Percentiles rank a stretch among this genome's conserved stretches.
Conservation (phyloP, 2,113 vertebrate species). For the Stictonetta naevosa region DNA sequence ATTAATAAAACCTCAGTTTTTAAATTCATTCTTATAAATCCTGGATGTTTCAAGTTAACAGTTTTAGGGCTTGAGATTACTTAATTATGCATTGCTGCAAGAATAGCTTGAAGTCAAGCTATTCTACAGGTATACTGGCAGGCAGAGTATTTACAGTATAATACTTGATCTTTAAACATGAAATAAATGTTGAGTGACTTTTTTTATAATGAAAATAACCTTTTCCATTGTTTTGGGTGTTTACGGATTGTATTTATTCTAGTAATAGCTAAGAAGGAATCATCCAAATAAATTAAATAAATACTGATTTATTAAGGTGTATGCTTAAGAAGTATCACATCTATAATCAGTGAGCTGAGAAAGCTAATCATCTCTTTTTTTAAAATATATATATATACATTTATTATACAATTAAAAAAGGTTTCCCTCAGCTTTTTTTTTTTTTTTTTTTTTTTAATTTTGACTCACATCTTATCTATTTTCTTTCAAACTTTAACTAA, state of each 20-base stretch:
- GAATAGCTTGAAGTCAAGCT: not conserved
- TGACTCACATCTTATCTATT: not conserved
- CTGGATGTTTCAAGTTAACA: not conserved
- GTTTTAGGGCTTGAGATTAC: not conserved
- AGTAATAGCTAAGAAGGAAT: not conserved
- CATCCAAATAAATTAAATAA: not conserved
- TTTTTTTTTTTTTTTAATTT: not conserved
- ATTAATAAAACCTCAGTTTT: too few relatives aligned
- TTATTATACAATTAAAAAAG: not conserved
- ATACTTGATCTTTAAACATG: not conserved
- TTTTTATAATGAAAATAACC: not conserved
- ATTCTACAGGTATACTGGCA: not conserved
- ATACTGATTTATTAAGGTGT: not conserved
- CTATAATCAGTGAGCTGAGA: not conserved
- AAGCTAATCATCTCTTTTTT: not conserved
- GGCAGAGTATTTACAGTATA: not conserved
- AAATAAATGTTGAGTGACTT: not conserved
- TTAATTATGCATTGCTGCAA: not conserved
- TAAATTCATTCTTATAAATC: not conserved
- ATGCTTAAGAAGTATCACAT: not conserved
- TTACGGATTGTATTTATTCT: not conserved
- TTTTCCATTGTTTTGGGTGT: not conserved
- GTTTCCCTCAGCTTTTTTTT: not conserved
- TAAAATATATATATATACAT: too few relatives aligned
- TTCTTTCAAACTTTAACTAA: not conserved